Conservation (phyloP, 1,140 invertebrate genomes). For the Drosophila suzukii region DNA sequence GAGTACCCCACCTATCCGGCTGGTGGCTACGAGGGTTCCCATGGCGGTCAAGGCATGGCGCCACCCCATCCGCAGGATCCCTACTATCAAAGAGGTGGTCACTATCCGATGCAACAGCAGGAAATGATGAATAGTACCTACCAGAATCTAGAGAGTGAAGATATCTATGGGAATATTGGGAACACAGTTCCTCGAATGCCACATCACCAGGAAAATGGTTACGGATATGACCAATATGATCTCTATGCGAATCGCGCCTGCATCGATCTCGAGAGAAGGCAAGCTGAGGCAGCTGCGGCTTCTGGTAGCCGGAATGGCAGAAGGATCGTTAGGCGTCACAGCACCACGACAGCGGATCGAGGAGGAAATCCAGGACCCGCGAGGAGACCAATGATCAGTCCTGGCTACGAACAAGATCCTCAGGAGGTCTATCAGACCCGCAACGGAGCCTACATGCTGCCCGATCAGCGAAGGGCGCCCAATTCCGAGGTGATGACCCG, state of each 20-base stretch:
- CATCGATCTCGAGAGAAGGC: slow-evolving; percentile 79
- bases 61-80: slow-evolving; percentile 47
- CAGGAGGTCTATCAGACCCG: slow-evolving; percentile 80
- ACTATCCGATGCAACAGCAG: slow-evolving; percentile 60
- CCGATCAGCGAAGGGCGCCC: slow-evolving; percentile 77
- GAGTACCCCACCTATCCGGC: slow-evolving; percentile 80
- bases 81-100: slow-evolving; percentile 52
- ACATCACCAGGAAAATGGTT: slow-evolving; percentile 54
- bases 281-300: slow-evolving; percentile 66
- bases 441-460: slow-evolving; percentile 77
- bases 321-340: slow-evolving; percentile 77
- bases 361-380: slow-evolving; percentile 15
- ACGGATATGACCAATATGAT: slow-evolving; percentile 76
- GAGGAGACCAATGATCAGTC: slow-evolving; percentile 38
- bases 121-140: slow-evolving; percentile 81
- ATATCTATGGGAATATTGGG: slow-evolving; percentile 79
- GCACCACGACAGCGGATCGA: slow-evolving; percentile 82
- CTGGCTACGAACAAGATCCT: slow-evolving; percentile 43
- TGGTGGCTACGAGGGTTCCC: slow-evolving; percentile 60
- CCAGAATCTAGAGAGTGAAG: slow-evolving; percentile 80
- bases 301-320: slow-evolving; percentile 43
- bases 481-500: slow-evolving; percentile 81
- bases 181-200: slow-evolving; percentile 54
- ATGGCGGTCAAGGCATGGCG: slow-evolving; percentile 24
- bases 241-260: slow-evolving; percentile 83